phyloP scores from a whole-genome alignment of 2,797 vertebrate species.

The Bradypodion ventrale region DNA sequence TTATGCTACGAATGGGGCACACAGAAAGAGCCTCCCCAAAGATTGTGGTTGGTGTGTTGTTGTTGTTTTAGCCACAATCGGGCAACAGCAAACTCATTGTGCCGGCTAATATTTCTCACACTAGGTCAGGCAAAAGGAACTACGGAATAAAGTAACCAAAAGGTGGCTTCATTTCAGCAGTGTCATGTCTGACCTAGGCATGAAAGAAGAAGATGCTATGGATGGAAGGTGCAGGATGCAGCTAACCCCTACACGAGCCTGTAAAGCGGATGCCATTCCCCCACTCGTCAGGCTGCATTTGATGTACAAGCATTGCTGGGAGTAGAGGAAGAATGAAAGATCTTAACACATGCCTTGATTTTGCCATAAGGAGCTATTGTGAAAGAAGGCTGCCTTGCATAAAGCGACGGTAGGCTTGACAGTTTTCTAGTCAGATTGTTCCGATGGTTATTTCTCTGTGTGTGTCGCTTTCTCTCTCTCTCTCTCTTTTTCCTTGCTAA shows the following conservation, averaged over 20 bases:
- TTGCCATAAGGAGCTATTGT: slow-evolving; percentile 16
- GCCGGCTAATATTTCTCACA: no score
- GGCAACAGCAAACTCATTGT: no score
- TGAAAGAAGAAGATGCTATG: no score
- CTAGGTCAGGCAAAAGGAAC: no score
- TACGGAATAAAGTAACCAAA: no score
- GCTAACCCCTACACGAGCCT: background rate
- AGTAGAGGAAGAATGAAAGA: slow-evolving; percentile 16
- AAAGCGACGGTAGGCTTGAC: slow-evolving; percentile 4
- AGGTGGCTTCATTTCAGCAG: no score
- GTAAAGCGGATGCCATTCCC: background rate
- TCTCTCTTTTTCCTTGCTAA: slow-evolving; percentile 7
- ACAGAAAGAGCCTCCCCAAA: no score
- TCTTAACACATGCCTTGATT: slow-evolving; percentile 3
- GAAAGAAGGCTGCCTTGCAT: slow-evolving; percentile 8
- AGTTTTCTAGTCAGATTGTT: slow-evolving; percentile 14
- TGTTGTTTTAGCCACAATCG: no score
- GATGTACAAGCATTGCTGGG: background rate
- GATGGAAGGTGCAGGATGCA: background rate
- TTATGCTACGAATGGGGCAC: no score
- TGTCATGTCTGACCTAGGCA: no score
- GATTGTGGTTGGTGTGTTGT: no score
- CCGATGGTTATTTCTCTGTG: slow-evolving; percentile 20
- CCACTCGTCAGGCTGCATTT: background rate
- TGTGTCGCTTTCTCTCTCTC: no score